Evolutionary conservation across 2,797 vertebrate species (phyloP), one percentile per base, ranked within the genome.

Genomic region (Dicrostonyx torquatus): DNA sequence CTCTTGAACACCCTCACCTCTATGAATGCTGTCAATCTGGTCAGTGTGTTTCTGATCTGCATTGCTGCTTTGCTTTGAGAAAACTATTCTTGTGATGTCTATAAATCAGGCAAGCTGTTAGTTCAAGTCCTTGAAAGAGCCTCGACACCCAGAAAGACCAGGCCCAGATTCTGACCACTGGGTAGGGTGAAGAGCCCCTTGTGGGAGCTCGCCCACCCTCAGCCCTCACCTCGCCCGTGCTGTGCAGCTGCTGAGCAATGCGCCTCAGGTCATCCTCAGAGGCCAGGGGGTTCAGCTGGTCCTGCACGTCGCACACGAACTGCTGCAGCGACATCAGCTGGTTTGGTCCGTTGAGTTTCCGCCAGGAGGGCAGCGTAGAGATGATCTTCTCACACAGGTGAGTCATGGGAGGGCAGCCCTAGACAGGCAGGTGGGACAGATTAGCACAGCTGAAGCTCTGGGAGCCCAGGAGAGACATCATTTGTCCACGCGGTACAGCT

Each of bases 301-400:
- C 99, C 97, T 99, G 99, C 64, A 99, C 98, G 5, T 99, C 99
- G 0, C 98, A 98, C 18, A 99, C 98, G 96, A 99, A 99, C 98
- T 99, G 99, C 95, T 99, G 99, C 98, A 99, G 99, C 0, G 99
- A 99, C 97, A 99, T 99, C 77, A 99, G 98, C 98, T 99, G 99
- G 98, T 99, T 99, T 77, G 99, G 99, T 24, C 99, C 99, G 40
- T 99, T 99, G 91, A 99, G 98, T 97, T 99, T 99, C 97, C 99
- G 99, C 99, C 99, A 99, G 45, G 99, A 97, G n/a, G 99, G 99
- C 96, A 99, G 98, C 0, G 98, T 98, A 75, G 98, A 98, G 91
- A 99, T 97, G 97, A 99, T 98, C 66, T 99, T 99, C 98, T 99
- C 99, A 70, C 99, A 99, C 76, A 99, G 97, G 80, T 98, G 98